Evolutionary conservation across 64 coral and sea anemone genomes (phyloP).

Genomic region (Porites australiensis): DNA sequence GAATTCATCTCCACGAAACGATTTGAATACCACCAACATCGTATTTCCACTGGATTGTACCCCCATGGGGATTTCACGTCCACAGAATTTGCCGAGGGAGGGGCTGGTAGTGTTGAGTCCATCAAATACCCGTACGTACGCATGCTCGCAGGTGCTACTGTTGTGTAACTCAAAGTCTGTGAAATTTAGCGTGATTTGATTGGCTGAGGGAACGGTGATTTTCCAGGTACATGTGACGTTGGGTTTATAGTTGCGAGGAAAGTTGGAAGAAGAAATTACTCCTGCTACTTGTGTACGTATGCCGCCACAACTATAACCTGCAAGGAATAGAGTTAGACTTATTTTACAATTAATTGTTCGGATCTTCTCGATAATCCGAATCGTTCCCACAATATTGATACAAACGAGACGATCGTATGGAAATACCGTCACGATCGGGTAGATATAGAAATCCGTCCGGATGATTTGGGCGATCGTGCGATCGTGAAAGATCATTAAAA

Average conservation of each 20-base stretch:
- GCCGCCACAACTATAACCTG: constrained; percentile 83
- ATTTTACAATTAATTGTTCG: too few species aligned
- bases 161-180: constrained; percentile 73
- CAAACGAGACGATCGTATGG: too few species aligned
- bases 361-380: too few species aligned
- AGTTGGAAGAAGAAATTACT: constrained; percentile 76
- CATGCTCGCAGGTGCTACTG: constrained; percentile 55
- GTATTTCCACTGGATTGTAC: constrained; percentile 66
- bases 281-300: constrained; percentile 63
- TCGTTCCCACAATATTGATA: too few species aligned
- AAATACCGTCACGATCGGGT: too few species aligned
- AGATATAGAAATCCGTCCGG: too few species aligned
- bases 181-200: constrained; percentile 85
- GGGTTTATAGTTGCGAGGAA: constrained; percentile 58
- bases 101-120: constrained; percentile 73
- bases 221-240: constrained; percentile 76
- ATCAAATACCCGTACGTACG: constrained; percentile 69
- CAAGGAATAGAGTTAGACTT: neutral
- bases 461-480: too few species aligned
- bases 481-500: too few species aligned
- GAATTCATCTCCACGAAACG: constrained; percentile 10
- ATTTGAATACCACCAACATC: constrained; percentile 75
- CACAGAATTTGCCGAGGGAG: constrained; percentile 72
- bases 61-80: constrained; percentile 42
- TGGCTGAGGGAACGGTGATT: constrained; percentile 61